Percentiles rank a stretch among this genome's conserved stretches.
Evolutionary conservation across 2,888 invertebrate species (phyloP).

Genomic region (Parnassius orleans): DNA sequence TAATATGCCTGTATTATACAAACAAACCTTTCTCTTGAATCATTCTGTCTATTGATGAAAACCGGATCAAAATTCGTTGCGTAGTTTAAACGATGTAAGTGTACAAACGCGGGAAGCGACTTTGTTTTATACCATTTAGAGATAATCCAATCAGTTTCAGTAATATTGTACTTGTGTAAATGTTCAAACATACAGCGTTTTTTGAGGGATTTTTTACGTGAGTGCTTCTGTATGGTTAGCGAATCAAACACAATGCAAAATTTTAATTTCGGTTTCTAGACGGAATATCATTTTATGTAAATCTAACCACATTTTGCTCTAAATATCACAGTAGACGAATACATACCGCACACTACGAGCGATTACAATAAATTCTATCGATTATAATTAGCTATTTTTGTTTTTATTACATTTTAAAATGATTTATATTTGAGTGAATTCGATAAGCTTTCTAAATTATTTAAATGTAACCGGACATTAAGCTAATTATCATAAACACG

Average conservation of each 20-base stretch:
- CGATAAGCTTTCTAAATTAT: constrained; percentile 26
- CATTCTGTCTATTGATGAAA: no score
- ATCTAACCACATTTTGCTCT: not conserved
- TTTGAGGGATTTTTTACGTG: no score
- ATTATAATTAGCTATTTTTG: not conserved
- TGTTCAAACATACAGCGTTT: no score
- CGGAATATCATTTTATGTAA: not conserved
- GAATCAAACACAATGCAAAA: not conserved
- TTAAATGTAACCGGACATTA: constrained; percentile 32
- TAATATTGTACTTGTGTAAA: no score
- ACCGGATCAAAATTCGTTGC: no score
- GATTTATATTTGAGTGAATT: constrained; percentile 5
- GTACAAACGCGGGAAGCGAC: no score
- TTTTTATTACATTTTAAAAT: not conserved
- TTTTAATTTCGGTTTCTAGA: not conserved
- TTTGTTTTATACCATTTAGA: no score
- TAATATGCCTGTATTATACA: no score
- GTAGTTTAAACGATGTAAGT: no score
- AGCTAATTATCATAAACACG: constrained; percentile 32
- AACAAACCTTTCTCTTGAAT: no score
- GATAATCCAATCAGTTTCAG: no score
- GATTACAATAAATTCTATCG: not conserved
- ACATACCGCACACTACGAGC: not conserved
- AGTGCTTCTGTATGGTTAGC: not conserved
- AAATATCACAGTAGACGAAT: not conserved